Base-by-base conservation (phyloP, 2,113 vertebrate genomes). In the Camelus bactrianus region DNA sequence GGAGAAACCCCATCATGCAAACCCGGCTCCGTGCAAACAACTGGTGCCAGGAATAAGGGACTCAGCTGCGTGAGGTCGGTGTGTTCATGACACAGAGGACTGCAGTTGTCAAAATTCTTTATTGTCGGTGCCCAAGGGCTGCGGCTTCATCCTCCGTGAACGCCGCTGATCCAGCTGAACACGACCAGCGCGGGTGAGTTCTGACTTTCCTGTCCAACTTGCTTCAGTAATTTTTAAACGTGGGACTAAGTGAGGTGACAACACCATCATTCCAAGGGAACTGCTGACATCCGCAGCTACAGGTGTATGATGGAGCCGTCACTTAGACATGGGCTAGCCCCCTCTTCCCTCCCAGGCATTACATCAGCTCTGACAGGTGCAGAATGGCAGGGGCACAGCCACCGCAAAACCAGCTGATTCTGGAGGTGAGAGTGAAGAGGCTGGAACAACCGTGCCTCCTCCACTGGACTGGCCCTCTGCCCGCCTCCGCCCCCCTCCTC, bases 81-180 rank as follows among this genome's bases (percentile, higher is more conserved):
- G 35, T 96, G 93, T 92, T 15, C 73, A 62, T 81, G 87, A 94
- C 77, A 76, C 0, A 92, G 58, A 81, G 79, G 15, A 88, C 46
- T 73, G 76, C n/a, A 35, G 22, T 69, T 95, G 92, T 8, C 65
- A 80, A 79, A 94, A 70, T 54, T 86, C 52, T 94, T 88, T 95
- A 87, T 19, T 76, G 48, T 17, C 62, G 69, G 24, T 50, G 24
- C 73, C 42, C n/a, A 64, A 58, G 91, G 65, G 76, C 76, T 85
- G 93, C 35, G 58, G 50, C 87, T 85, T 86, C 89, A 80, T 26
- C 26, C 32, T n/a, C 54, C n/a, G n/a, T 5, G 58, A 93, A 54
- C 30, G 82, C 9, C 13, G 52, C 0, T 75, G 82, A 67, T 76
- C 76, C 75, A 89, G 62, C 0, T 46, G 30, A 83, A 84, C 80